A percentile compares a stretch with the other conserved stretches of the same genome.
Evolutionary conservation across 2,113 vertebrate genomes (phyloP).

Genomic region (Sylvicapra grimmia): DNA sequence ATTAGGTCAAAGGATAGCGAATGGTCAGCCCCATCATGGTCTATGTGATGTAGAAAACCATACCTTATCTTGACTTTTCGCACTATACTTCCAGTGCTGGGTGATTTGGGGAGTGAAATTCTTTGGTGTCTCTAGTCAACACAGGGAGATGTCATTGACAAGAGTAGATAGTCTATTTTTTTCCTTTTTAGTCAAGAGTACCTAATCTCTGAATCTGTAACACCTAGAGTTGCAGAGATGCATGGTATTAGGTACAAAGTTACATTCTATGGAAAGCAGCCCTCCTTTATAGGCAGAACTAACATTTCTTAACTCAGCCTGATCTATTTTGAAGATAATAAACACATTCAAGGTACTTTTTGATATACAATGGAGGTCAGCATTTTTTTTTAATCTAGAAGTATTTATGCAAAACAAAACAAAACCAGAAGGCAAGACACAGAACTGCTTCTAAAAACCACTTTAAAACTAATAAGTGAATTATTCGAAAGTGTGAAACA

Average conservation of each 20-base stretch:
- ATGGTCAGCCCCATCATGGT: not conserved
- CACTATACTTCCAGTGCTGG: not conserved
- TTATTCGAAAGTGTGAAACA: constrained; percentile 61
- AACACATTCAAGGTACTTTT: not conserved
- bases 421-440: constrained; percentile 16
- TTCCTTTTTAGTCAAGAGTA: not conserved
- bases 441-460: constrained; percentile 19
- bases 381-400: not conserved
- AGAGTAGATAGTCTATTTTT: constrained; percentile 45
- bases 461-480: constrained; percentile 26
- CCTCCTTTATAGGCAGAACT: constrained; percentile 10
- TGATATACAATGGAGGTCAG: not conserved
- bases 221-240: constrained; percentile 17
- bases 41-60: not conserved
- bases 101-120: constrained; percentile 29
- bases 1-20: constrained; percentile 1
- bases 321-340: constrained; percentile 20
- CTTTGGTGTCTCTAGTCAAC: constrained; percentile 53
- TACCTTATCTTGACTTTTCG: constrained; percentile 25
- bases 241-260: not conserved
- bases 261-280: constrained; percentile 14
- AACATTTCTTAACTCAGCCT: constrained; percentile 23
- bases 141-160: constrained; percentile 22
- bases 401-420: not conserved
- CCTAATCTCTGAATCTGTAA: constrained; percentile 39